Percentiles rank a stretch among this genome's conserved stretches.
These are phyloP conservation scores for Venturia canescens DNA, from an alignment of 1,140 invertebrate genomes.

Conservation along the genomic window DNA sequence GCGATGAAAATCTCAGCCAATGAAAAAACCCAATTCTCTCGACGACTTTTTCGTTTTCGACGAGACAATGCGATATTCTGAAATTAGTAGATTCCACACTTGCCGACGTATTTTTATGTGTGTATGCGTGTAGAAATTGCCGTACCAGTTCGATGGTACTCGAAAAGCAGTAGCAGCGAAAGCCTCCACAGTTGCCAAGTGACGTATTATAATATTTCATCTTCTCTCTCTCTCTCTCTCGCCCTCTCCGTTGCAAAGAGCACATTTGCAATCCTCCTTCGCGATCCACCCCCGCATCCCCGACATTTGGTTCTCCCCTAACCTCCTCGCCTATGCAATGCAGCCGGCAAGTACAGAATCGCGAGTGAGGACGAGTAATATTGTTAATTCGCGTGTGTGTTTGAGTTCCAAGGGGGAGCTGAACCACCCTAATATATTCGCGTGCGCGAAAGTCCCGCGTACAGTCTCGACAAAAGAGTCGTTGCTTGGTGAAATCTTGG, in stretches of 20 bases:
- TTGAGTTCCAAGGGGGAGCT: conserved; percentile 72
- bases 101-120: conserved; percentile 61
- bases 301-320: conserved; percentile 45
- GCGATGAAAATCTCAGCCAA: neutral
- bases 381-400: conserved; percentile 75
- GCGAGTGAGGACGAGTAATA: conserved; percentile 68
- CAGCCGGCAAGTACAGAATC: conserved; percentile 43
- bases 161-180: neutral
- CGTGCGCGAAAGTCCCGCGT: conserved; percentile 69
- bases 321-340: neutral
- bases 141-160: conserved; percentile 67
- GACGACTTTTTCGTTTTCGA: neutral
- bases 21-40: neutral
- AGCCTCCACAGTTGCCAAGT: conserved; percentile 71
- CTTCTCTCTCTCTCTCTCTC: conserved; percentile 56
- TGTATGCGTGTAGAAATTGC: neutral
- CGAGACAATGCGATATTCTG: conserved; percentile 15
- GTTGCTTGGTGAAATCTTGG: neutral
- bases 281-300: conserved; percentile 21
- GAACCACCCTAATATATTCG: conserved; percentile 75
- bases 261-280: conserved; percentile 39
- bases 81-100: conserved; percentile 69
- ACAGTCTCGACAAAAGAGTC: conserved; percentile 69
- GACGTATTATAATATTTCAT: conserved; percentile 76
- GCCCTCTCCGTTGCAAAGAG: neutral